phyloP scores from a whole-genome alignment of 2,113 vertebrate species.

The Haemorhous mexicanus region DNA sequence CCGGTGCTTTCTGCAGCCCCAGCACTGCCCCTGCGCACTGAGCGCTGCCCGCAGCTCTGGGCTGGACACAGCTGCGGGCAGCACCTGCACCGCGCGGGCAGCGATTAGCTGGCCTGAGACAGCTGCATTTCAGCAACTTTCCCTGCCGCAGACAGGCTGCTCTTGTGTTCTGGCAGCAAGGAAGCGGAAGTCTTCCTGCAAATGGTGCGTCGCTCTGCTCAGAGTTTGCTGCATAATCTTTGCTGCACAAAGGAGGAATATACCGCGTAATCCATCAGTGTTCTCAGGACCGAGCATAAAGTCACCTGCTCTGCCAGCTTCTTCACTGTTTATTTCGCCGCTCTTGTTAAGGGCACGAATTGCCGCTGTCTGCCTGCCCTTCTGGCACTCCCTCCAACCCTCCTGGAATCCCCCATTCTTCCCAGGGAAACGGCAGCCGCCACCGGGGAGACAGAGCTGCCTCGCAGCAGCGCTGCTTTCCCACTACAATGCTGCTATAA shows the following conservation, averaged over 20 bases:
- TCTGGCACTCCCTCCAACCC: not conserved
- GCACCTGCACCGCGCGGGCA: not conserved
- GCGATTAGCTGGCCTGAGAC: not conserved
- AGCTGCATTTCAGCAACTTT: not conserved
- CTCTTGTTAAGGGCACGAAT: not conserved
- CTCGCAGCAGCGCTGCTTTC: not conserved
- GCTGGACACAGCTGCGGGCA: not conserved
- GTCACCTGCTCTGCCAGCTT: not conserved
- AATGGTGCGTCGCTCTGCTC: accelerated
- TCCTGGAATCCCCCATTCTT: not conserved
- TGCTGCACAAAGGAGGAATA: not conserved
- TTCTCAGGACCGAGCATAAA: not conserved
- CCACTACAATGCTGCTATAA: not conserved
- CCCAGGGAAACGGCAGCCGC: not conserved
- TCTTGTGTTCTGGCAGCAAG: not conserved
- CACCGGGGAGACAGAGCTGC: accelerated
- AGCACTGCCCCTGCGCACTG: accelerated
- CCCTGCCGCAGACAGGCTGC: not conserved
- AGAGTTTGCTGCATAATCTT: not conserved
- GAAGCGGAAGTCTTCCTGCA: not conserved
- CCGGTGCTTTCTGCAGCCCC: not conserved
- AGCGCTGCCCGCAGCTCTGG: accelerated
- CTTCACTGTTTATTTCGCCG: not conserved
- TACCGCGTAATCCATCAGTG: accelerated
- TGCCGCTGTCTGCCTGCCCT: accelerated